Conservation (phyloP, 1,140 invertebrate genomes). For the Drosophila nasuta region DNA sequence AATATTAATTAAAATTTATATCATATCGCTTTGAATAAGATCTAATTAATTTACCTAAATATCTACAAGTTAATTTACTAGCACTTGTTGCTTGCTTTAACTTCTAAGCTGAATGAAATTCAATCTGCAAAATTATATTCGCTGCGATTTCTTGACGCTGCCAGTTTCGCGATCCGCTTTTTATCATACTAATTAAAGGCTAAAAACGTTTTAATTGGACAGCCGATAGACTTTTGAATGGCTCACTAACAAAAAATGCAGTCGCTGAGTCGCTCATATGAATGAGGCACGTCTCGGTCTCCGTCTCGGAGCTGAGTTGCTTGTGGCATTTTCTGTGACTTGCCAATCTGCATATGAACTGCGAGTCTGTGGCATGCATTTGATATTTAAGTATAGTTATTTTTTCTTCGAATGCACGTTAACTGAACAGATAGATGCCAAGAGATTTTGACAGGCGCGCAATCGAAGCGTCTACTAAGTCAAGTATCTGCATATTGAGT, state of each 20-base stretch:
- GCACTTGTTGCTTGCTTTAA: neutral
- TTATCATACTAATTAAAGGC: constrained; percentile 77
- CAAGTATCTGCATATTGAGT: constrained; percentile 12
- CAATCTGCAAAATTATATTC: constrained; percentile 6
- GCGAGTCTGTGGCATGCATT: constrained; percentile 59
- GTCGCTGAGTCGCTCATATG: constrained; percentile 37
- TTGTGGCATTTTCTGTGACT: constrained; percentile 68
- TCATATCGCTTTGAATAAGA: neutral
- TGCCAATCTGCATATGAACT: constrained; percentile 69
- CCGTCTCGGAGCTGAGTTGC: constrained; percentile 14
- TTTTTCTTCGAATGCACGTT: constrained; percentile 7
- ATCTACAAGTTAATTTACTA: neutral
- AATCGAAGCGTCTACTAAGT: constrained; percentile 46
- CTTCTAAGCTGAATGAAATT: neutral
- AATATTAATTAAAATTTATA: neutral
- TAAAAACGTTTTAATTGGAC: constrained; percentile 80
- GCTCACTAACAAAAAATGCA: constrained; percentile 31
- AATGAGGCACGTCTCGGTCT: constrained; percentile 34
- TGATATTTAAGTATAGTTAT: constrained; percentile 58
- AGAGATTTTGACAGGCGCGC: constrained; percentile 76
- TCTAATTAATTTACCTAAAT: neutral
- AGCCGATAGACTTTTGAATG: constrained; percentile 77
- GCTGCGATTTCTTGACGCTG: constrained; percentile 14
- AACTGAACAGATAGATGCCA: constrained; percentile 75
- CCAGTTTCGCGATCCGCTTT: constrained; percentile 40